Evolutionary conservation across 2,113 vertebrate genomes (phyloP), one percentile per base, ranked within the genome.

Genomic region (Terrapene triunguis): DNA sequence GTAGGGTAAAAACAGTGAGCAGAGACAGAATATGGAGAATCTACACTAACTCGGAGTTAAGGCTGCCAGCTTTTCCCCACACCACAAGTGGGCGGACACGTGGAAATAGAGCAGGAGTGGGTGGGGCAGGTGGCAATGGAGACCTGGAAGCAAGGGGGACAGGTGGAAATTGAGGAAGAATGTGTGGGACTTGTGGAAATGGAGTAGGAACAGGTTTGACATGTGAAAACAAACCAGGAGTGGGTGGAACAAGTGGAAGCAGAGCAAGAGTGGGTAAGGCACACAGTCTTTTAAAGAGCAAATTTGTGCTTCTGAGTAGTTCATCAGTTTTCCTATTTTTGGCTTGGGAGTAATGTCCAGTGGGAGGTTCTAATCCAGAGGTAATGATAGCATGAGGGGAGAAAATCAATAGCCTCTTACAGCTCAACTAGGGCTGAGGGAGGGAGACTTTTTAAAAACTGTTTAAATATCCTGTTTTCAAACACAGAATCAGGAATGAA

Each of bases 191-290:
- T 89, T 94, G 85, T 50, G 80, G 95, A 96, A 93, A 76, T 74
- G 21, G 74, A 96, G 97, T 96, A 83, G 96, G 96, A 93, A 95
- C 86, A 92, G 42, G n/a, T 97, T 80, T 97, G 97, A 95, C 96
- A 91, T 93, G 92, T 87, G 97, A 92, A 91, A 97, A 97, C 29
- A 84, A 95, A 94, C 91, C 84, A 89, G 92, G 80, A 94, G 82
- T 0, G 0, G 54, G 65, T 81, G 69, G 85, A 83, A 92, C 0
- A 8, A 54, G 84, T 57, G 57, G 90, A 91, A 95, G 86, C 1
- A 6, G 85, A 94, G 78, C 78, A 95, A 82, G 87, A 65, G 72
- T 86, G 53, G 85, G 74, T 82, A 91, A 74, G 85, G 62, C 90
- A 88, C 53, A 51, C n/a, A 91, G 74, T 27, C 4, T 1, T 79